Conservation (phyloP, 2,113 vertebrate species). For the Gobiocypris rarus region DNA sequence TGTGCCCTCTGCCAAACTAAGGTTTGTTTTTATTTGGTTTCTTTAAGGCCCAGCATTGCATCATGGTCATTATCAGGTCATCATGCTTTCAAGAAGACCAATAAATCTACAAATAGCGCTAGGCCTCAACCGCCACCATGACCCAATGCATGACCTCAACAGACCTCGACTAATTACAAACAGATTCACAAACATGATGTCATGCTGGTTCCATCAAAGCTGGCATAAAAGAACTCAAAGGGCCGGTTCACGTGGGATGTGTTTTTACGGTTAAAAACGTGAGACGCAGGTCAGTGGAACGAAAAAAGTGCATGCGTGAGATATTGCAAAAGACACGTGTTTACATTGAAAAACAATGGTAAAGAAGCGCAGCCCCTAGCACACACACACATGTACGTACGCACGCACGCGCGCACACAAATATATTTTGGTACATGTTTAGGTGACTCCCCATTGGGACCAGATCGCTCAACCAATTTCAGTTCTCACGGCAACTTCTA, state of each 20-base stretch:
- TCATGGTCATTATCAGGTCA: slow-evolving; percentile 12
- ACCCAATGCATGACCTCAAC: slow-evolving; percentile 36
- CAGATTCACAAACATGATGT: slow-evolving; percentile 42
- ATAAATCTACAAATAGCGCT: slow-evolving; percentile 47
- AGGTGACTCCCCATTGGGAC: slow-evolving; percentile 42
- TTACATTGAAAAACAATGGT: too few relatives aligned
- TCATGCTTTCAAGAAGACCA: neutral
- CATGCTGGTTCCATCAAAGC: slow-evolving; percentile 27
- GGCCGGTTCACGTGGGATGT: too few relatives aligned
- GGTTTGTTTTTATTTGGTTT: slow-evolving; percentile 16
- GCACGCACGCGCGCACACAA: neutral
- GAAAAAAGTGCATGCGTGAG: too few relatives aligned
- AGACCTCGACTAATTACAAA: slow-evolving; percentile 31
- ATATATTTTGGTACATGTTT: slow-evolving; percentile 16
- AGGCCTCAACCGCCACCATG: neutral
- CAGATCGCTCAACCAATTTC: slow-evolving; percentile 35
- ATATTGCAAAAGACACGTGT: too few relatives aligned
- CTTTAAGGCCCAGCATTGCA: slow-evolving; percentile 1
- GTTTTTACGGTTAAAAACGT: too few relatives aligned
- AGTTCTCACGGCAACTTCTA: slow-evolving; percentile 3
- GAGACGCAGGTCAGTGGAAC: too few relatives aligned
- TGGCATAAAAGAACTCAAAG: neutral
- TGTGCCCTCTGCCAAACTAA: neutral
- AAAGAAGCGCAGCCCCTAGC: neutral
- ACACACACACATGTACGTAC: neutral